Base-by-base conservation (phyloP, 2,888 invertebrate genomes). In the Ichneumoninae sp. region DNA sequence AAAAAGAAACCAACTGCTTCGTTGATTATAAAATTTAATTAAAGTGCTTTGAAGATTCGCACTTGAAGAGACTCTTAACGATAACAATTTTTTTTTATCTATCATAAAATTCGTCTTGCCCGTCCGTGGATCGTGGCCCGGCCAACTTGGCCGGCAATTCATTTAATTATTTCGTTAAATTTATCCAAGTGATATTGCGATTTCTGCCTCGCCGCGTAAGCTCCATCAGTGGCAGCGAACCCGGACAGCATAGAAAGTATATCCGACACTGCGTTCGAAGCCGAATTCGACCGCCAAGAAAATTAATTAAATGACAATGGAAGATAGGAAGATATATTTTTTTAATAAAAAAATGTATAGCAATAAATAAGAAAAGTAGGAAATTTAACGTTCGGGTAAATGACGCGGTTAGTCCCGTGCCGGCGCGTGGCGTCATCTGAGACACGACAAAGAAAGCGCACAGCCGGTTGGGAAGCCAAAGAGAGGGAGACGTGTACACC, bases 401-500 rank as follows among this genome's bases (percentile, higher is more conserved):
- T 33, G 44, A 50, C 66, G 57, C 26, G 52, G 66, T 40, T 82
- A 72, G 82, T 82, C 82, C 68, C 60, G 50, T 68, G 66, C 74
- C 80, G 78, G 60, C 68, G 47, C 50, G 80, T 77, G 82, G 82
- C 72, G 85, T 80, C 85, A 85, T 85, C 85, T 85, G 70, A 80
- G 68, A 82, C 30, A 52, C 72, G 74, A 69, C 54, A 36, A 81
- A 71, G 72, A 69, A 80, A 76, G 52, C 50, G 69, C 69, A 70
- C 10, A 47, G 50, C 81, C 69, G 57, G 47, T 26, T 57, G 57
- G 44, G 72, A 44, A 52, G 47, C 13, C 44, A 60, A 68, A 52
- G 40, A 77, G 33, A 26, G 71, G 70, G 13, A 44, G 36, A 62
- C 30, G 52, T 16, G 44, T 62, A 79, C 44, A 78, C 72, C 16